Conservation (phyloP, 2,113 vertebrate genomes). For the Calyptommatus sinebrachiatus region DNA sequence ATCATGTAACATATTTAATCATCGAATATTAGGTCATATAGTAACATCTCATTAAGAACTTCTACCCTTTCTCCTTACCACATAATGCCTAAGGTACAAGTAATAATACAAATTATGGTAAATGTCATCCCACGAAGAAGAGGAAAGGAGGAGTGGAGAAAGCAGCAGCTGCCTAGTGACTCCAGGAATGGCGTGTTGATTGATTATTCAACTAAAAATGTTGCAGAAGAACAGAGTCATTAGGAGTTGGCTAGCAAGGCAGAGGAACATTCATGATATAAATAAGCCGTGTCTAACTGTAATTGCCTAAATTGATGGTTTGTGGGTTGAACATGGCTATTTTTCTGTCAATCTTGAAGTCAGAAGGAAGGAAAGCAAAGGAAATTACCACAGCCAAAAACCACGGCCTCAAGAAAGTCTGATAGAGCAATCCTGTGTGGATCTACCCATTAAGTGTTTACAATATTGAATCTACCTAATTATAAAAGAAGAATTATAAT, state of each 20-base stretch:
- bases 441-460: too few species aligned
- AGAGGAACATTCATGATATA: background rate
- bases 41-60: too few species aligned
- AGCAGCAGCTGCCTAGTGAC: background rate
- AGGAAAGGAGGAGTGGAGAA: too few species aligned
- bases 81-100: too few species aligned
- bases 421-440: background rate
- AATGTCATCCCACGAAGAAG: too few species aligned
- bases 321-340: background rate
- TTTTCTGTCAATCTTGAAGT: background rate
- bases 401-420: background rate
- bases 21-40: too few species aligned
- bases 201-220: background rate
- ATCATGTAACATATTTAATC: too few species aligned
- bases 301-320: constrained; percentile 6
- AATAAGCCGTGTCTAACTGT: background rate
- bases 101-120: too few species aligned
- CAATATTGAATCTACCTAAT: too few species aligned
- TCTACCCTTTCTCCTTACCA: too few species aligned
- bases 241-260: background rate
- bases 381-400: background rate
- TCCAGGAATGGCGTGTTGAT: background rate
- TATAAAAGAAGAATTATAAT: too few species aligned
- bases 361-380: background rate
- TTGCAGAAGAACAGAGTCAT: background rate